phyloP scores from a whole-genome alignment of 2,113 vertebrate species.

The Scopus umbretta region DNA sequence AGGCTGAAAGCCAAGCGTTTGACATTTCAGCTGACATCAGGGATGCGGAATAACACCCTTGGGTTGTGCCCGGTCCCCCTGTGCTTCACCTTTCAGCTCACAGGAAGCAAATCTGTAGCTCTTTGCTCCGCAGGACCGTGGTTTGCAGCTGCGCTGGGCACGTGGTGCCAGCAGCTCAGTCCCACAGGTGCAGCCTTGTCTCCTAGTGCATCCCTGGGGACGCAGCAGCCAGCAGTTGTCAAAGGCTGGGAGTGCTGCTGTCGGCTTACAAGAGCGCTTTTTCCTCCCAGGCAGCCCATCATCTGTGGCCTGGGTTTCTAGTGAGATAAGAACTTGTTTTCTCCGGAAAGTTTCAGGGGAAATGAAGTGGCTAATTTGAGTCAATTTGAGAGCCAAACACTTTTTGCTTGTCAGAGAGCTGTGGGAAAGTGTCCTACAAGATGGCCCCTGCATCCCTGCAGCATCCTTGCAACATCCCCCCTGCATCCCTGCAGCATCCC shows the following conservation, averaged over 20 bases:
- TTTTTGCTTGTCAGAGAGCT: neutral
- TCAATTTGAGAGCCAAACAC: neutral
- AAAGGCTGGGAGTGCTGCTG: neutral
- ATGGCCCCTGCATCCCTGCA: neutral
- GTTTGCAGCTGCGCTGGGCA: neutral
- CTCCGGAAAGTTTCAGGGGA: slow-evolving; percentile 5
- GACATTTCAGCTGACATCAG: neutral
- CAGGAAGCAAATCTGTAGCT: neutral
- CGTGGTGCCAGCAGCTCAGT: neutral
- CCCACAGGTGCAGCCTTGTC: neutral
- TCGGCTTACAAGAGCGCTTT: neutral
- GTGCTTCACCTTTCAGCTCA: neutral
- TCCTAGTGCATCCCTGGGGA: neutral
- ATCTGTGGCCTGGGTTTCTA: neutral
- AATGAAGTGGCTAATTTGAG: neutral
- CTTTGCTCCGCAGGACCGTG: fast-evolving
- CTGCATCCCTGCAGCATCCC: neutral
- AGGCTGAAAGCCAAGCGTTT: neutral
- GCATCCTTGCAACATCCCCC: neutral
- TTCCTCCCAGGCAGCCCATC: neutral
- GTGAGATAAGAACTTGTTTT: neutral
- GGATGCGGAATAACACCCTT: neutral
- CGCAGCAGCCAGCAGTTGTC: neutral
- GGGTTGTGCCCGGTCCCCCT: neutral
- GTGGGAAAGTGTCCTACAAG: neutral